Percentiles rank a stretch among this genome's conserved stretches.
Conservation (phyloP, 2,888 invertebrate genomes). For the Macrophya annulata region DNA sequence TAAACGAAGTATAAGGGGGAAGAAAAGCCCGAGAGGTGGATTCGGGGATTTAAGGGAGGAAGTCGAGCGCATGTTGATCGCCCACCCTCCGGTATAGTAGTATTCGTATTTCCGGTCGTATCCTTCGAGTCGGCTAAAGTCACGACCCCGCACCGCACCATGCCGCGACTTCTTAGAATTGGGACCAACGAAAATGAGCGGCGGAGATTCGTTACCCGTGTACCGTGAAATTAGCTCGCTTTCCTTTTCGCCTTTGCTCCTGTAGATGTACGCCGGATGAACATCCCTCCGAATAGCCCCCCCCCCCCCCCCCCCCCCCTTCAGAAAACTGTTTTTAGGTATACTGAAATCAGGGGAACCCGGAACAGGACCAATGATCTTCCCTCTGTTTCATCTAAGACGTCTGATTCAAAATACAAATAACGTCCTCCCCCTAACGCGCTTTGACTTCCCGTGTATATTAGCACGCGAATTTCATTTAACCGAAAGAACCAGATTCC, state of each 20-base stretch:
- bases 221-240: slow-evolving; percentile 54
- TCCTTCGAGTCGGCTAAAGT: slow-evolving; percentile 32
- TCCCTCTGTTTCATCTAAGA: not conserved
- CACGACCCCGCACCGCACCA: not conserved
- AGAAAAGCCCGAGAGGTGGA: slow-evolving; percentile 3
- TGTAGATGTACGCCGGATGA: slow-evolving; percentile 8
- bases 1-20: slow-evolving; percentile 7
- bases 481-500: not conserved
- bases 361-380: not conserved
- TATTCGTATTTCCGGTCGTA: slow-evolving; percentile 43
- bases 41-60: slow-evolving; percentile 28
- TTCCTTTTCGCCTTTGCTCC: slow-evolving; percentile 33
- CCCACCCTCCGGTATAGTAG: not conserved
- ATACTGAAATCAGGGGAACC: not conserved
- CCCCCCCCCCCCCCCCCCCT: not conserved
- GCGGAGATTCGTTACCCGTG: slow-evolving; percentile 43
- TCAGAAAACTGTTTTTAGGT: not conserved
- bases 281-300: not conserved
- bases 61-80: slow-evolving; percentile 44
- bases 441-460: not conserved
- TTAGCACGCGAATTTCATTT: not conserved
- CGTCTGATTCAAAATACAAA: not conserved
- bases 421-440: not conserved
- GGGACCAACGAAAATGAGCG: slow-evolving; percentile 22
- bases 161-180: not conserved